Conservation (phyloP, 92 coral and sea anemone genomes). For the Ricordea florida region DNA sequence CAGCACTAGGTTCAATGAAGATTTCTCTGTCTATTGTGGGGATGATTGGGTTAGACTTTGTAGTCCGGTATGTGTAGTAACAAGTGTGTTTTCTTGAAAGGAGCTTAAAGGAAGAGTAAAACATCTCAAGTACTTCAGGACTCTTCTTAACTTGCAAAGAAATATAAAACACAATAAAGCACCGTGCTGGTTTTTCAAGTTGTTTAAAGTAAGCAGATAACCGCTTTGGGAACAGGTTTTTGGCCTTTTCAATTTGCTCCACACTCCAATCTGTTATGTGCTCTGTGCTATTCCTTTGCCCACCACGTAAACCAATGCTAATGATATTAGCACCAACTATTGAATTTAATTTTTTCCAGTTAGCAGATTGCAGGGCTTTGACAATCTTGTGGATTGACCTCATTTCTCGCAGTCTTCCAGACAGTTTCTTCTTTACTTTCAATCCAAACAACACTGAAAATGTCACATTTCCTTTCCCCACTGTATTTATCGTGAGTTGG, state of each 20-base stretch:
- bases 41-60: background rate
- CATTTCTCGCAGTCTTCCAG: conserved; percentile 12
- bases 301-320: conserved; percentile 17
- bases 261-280: conserved; percentile 7
- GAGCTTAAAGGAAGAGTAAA: conserved; percentile 42
- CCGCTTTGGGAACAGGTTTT: conserved; percentile 62
- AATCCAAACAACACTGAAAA: conserved; percentile 57
- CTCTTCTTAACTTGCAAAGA: conserved; percentile 41
- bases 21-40: background rate
- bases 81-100: conserved; percentile 77
- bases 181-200: conserved; percentile 46
- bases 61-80: conserved; percentile 13
- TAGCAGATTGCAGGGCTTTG: conserved; percentile 43
- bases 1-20: too few relatives aligned
- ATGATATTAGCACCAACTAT: conserved; percentile 65
- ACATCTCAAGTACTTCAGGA: conserved; percentile 60
- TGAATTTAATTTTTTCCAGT: conserved; percentile 11
- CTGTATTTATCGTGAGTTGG: conserved; percentile 13
- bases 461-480: background rate
- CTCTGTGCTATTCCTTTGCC: background rate
- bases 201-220: conserved; percentile 65
- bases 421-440: conserved; percentile 44
- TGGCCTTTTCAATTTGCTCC: conserved; percentile 30
- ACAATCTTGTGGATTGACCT: conserved; percentile 55
- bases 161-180: conserved; percentile 74